phyloP scores from a whole-genome alignment of 35 echinoderm and acorn worm species.

The Heliocidaris tuberculata region DNA sequence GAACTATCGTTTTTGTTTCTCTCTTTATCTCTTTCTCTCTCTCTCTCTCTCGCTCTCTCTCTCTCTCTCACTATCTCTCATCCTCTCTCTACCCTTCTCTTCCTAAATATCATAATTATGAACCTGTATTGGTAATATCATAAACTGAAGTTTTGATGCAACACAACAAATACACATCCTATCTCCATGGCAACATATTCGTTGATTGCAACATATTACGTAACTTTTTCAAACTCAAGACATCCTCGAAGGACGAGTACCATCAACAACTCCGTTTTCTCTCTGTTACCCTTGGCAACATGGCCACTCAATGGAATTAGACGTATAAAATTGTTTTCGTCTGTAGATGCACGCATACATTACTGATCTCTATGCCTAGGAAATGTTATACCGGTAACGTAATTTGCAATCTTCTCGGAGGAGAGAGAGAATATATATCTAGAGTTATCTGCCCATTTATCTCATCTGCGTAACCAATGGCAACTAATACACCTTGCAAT shows the following conservation, averaged over 20 bases:
- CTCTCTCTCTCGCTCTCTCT: too few species aligned
- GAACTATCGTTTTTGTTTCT: too few species aligned
- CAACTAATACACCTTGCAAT: conserved; percentile 11
- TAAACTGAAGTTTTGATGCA: not conserved
- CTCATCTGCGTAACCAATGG: not conserved
- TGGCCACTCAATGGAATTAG: not conserved
- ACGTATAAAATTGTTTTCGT: not conserved
- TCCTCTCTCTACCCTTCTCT: too few species aligned
- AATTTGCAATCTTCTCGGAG: not conserved
- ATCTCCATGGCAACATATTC: not conserved
- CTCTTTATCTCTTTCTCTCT: too few species aligned
- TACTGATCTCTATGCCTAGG: not conserved
- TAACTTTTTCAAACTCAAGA: not conserved
- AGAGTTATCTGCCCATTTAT: not conserved
- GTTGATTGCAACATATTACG: not conserved
- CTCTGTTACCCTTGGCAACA: not conserved
- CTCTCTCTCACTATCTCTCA: too few species aligned
- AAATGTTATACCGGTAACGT: not conserved
- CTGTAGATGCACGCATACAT: not conserved
- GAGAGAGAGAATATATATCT: not conserved
- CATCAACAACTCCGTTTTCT: not conserved
- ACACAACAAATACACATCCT: too few species aligned
- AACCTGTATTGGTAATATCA: too few species aligned
- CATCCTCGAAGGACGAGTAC: not conserved
- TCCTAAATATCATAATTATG: too few species aligned